A percentile compares a stretch with the other conserved stretches of the same genome.
These are phyloP conservation scores for Flexamia atlantica DNA, from an alignment of 2,888 invertebrate species.

Conservation along the genomic window DNA sequence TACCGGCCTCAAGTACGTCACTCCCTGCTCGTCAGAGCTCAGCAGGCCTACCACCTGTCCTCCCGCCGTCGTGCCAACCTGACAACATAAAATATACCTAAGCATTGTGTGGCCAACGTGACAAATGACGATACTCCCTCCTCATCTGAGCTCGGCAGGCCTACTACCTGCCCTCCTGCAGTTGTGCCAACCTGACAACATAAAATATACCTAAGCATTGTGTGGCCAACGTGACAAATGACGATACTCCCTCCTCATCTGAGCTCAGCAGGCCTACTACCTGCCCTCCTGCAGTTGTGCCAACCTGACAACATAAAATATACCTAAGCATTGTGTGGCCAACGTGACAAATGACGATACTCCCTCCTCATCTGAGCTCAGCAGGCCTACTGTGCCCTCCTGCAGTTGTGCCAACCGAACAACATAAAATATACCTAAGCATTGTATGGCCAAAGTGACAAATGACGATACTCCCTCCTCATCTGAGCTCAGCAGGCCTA, in stretches of 20 bases:
- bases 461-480: too few species aligned
- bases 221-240: neutral
- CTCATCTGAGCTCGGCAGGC: constrained; percentile 82
- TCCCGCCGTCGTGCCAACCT: constrained; percentile 71
- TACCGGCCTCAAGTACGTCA: constrained; percentile 85
- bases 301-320: constrained; percentile 54
- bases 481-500: too few species aligned
- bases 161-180: constrained; percentile 78
- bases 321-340: too few species aligned
- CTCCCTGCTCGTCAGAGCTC: constrained; percentile 83
- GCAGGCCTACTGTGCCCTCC: constrained; percentile 80
- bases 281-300: constrained; percentile 72
- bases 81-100: constrained; percentile 75
- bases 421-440: too few species aligned
- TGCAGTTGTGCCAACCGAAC: constrained; percentile 55
- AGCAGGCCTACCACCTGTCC: constrained; percentile 83
- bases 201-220: too few species aligned
- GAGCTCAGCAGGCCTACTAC: constrained; percentile 83
- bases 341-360: constrained; percentile 77
- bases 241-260: constrained; percentile 86
- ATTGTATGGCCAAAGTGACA: too few species aligned
- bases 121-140: constrained; percentile 82
- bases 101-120: neutral
- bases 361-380: constrained; percentile 83
- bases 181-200: constrained; percentile 54